Evolutionary conservation across 2,888 invertebrate genomes (phyloP).

Genomic region (Siphonodentalium dalli): DNA sequence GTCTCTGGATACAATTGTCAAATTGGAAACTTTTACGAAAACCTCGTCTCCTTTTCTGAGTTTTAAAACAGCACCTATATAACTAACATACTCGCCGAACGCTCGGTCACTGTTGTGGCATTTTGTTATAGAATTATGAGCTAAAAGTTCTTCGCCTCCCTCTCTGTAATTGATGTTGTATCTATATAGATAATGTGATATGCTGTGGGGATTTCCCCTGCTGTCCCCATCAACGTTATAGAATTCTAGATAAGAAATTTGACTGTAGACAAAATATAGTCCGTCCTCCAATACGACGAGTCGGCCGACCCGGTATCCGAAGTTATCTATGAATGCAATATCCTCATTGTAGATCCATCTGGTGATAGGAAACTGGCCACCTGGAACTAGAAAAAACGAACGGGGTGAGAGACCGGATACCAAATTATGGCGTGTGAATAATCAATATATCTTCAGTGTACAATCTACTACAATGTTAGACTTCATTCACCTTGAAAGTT

Average conservation of each 20-base stretch:
- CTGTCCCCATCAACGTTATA: too few relatives aligned
- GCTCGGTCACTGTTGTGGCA: slow-evolving; percentile 49
- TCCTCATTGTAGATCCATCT: slow-evolving; percentile 51
- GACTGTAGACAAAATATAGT: slow-evolving; percentile 55
- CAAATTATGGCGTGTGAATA: too few relatives aligned
- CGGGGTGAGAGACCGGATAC: too few relatives aligned
- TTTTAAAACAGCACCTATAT: slow-evolving; percentile 54
- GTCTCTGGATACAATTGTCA: slow-evolving; percentile 44
- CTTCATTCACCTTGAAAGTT: too few relatives aligned
- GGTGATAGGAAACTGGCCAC: slow-evolving; percentile 47
- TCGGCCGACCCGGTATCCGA: slow-evolving; percentile 47
- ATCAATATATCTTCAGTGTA: too few relatives aligned
- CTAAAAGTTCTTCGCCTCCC: slow-evolving; percentile 53
- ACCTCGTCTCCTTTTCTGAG: slow-evolving; percentile 51
- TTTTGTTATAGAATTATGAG: slow-evolving; percentile 56
- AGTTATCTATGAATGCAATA: slow-evolving; percentile 48
- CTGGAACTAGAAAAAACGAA: slow-evolving; percentile 40
- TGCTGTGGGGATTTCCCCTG: slow-evolving; percentile 28
- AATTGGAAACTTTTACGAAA: slow-evolving; percentile 56
- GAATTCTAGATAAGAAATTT: slow-evolving; percentile 48
- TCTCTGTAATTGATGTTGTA: slow-evolving; percentile 54
- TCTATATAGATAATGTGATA: slow-evolving; percentile 50
- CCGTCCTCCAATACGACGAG: slow-evolving; percentile 51
- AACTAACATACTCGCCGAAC: slow-evolving; percentile 55
- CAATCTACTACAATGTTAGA: too few relatives aligned